Evolutionary conservation across 2,797 vertebrate genomes (phyloP), one percentile per base, ranked within the genome.

Genomic region (Carduelis carduelis): DNA sequence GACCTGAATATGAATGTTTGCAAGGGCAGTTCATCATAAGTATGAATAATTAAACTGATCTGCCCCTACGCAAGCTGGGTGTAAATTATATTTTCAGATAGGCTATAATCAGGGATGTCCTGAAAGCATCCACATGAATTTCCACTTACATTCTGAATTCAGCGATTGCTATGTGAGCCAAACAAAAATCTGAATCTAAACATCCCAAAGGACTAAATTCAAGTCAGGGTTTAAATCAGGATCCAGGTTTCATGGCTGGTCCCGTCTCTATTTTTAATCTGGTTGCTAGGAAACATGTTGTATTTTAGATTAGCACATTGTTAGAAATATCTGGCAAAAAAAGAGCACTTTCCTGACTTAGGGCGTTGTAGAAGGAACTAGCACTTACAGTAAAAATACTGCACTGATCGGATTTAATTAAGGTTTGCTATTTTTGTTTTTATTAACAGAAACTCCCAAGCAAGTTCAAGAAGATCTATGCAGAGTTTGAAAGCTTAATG

Each of bases 401-500:
- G 28, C 71, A 92, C 66, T 74, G 63, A 81, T 68, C 77, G 6
- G 87, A 93, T 95, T 95, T 97, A 96, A 97, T 96, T 89, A 94
- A 90, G 47, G 53, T 70, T 68, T 97, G 86, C 92, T 97, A 81
- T 98, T 97, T 98, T 96, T 93, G 47, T 97, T 97, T 97, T 97
- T 96, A 94, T 97, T 96, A 94, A 96, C 98, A 99, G 99, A 99
- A 99, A 99, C 99, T 99, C 97, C 99, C 99, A 86, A 99, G 98
- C 98, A 99, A 99, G 97, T 99, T 99, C 97, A 99, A 99, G 98
- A 99, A 99, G 98, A 99, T 99, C 98, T 99, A 99, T 47, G 98
- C 98, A 19, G 99, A 99, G 97, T 99, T 99, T 98, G 99, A 99
- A 98, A 99, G 98, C 98, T 97, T 99, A 97, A 99, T 99, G 99